Evolutionary conservation across 2,888 invertebrate genomes (phyloP), one percentile per base, ranked within the genome.

Genomic region (Panzeria rudis): DNA sequence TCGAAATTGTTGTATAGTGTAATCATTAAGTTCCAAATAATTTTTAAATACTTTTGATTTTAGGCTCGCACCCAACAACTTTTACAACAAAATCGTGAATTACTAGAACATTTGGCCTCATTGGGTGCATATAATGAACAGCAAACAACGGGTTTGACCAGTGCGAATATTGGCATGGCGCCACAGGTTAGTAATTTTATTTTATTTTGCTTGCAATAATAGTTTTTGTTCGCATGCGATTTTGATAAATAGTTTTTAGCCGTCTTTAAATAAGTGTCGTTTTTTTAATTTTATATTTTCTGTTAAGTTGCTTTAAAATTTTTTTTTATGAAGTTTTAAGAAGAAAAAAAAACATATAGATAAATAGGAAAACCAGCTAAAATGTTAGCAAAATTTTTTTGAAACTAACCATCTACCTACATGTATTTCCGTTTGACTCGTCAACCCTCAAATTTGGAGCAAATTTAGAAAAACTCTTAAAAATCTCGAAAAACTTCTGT

Each of bases 101-200:
- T 99, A 61, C 93, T 99, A 87, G 98, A 98, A 90, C 99, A 99
- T 92, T 97, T 99, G 89, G 96, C 97, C 56, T 96, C 97, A 13
- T 93, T 99, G 88, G 98, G 99, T 17, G 94, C 96, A 6, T 94
- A 99, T 85, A 97, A 97, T 90, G 97, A 97, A 87, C 95, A 97
- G 87, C 98, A 99, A 90, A 93, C 94, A 17, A 90, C 93, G 5
- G 92, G 93, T 86, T 92, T 94, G 87, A 93, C 94, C 86, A 88
- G 93, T 89, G 92, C 93, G 89, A 90, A 92, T 72, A 92, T 93
- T 81, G 92, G 91, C 41, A 94, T 95, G 92, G 93, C 95, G 88
- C 96, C 96, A 71, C 96, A 96, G 95, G 96, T 95, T 92, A 89
- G 91, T 87, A 17, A 11, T 32, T 35, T 66, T 47, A 13, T 52